Percentiles rank a stretch among this genome's conserved stretches.
These are phyloP conservation scores for Drosophila parthenogenetica DNA, from an alignment of 2,888 invertebrate genomes.

Conservation along the genomic window DNA sequence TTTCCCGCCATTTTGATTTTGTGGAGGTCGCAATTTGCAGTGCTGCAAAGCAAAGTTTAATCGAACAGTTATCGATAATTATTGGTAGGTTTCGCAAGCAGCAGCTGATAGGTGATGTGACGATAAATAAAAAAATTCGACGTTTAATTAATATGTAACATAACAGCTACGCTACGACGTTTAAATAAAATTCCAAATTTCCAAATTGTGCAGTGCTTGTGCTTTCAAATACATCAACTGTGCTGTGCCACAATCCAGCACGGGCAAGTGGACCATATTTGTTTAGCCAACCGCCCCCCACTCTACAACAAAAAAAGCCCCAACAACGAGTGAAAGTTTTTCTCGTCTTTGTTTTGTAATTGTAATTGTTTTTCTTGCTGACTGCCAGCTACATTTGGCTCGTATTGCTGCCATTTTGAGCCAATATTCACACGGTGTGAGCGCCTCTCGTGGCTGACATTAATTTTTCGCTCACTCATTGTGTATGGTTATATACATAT, in stretches of 20 bases:
- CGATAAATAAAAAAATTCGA: constrained; percentile 68
- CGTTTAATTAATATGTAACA: constrained; percentile 65
- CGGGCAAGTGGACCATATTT: constrained; percentile 54
- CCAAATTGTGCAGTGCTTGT: constrained; percentile 53
- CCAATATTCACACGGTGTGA: constrained; percentile 50
- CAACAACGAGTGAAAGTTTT: constrained; percentile 74
- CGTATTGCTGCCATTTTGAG: constrained; percentile 52
- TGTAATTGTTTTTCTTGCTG: constrained; percentile 61
- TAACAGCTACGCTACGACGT: constrained; percentile 57
- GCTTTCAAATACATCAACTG: constrained; percentile 38
- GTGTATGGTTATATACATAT: constrained; percentile 35
- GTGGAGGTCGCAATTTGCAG: constrained; percentile 1
- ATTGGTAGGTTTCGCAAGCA: constrained; percentile 38
- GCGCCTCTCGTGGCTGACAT: constrained; percentile 50
- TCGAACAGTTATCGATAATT: constrained; percentile 48
- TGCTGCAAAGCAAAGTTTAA: constrained; percentile 29
- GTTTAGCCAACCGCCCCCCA: constrained; percentile 17
- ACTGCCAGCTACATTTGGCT: constrained; percentile 30
- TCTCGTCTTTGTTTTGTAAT: constrained; percentile 73
- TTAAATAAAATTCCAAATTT: constrained; percentile 69
- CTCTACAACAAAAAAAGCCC: constrained; percentile 32
- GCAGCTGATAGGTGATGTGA: constrained; percentile 72
- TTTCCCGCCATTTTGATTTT: constrained; percentile 47
- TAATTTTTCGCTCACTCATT: constrained; percentile 55
- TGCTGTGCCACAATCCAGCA: constrained; percentile 50